Base-by-base conservation (phyloP, 2,113 vertebrate species). In the Neodon shergylaensis region DNA sequence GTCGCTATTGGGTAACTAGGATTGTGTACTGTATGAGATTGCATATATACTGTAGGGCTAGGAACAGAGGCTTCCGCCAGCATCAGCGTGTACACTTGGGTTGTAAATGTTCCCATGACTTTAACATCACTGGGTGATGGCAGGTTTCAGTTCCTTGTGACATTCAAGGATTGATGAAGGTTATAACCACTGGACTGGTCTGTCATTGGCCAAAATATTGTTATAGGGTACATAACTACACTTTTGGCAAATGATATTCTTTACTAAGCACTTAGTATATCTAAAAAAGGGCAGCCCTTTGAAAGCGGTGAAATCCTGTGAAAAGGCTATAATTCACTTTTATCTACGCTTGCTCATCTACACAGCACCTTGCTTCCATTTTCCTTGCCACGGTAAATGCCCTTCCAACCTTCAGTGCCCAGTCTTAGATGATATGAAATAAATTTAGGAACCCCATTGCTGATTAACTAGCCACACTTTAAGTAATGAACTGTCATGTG, bases 371-470 rank as follows among this genome's bases (percentile, higher is more conserved):
- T 77, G 73, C 88, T 49, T 77, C 22, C 52, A 76, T 14, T 89
- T 95, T 96, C 77, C 72, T 81, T 94, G 42, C 58, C 73, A 73
- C 14, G 33, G 3, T 92, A 79, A 92, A 85, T 77, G 33, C 58
- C 22, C 47, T 36, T 72, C 96, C 77, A 26, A 73, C 33, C 39
- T 58, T 6, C 21, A 21, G 49, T 58, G 12, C 89, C 84, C 92
- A 89, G 63, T 31, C 68, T 54, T 9, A 61, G n/a, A 84, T 44
- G 83, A 61, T 73, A 76, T 68, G 24, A 93, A 91, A 68, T 58
- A 82, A 61, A 90, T 70, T 74, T 82, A 87, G 72, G 72, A 92
- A 73, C 66, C 44, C 31, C 36, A 49, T 91, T 96, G 26, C 21
- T 92, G 19, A 49, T 76, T 86, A 44, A 84, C 5, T 72, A 78